Base-by-base conservation (phyloP, 2,888 invertebrate species). In the Bombylius major region DNA sequence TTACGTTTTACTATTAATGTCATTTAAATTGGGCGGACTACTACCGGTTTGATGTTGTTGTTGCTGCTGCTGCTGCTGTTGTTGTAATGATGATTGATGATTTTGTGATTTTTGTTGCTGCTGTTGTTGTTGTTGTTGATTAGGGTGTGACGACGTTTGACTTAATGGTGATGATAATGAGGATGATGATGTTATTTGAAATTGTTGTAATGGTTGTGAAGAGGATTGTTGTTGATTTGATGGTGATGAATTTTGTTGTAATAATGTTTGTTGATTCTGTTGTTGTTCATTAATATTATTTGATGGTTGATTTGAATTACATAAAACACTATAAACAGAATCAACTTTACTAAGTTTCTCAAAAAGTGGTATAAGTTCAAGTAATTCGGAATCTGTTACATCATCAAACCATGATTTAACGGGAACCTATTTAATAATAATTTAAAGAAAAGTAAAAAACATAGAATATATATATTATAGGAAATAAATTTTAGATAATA, bases 341-440 rank as follows among this genome's bases (percentile, higher is more conserved):
- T 97, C 95, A 72, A 93, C 92, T 79, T 88, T 91, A 77, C 94
- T 91, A 66, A 99, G 81, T 75, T 91, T 90, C 78, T 99, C 98
- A 77, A 99, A 93, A 77, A 97, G 91, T 66, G 98, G 98, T 76
- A 99, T 89, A 73, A 99, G 81, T 79, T 99, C 97, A 70, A 94
- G 81, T 63, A 99, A 82, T 77, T 99, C 98, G 60, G 91, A 89
- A 77, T 99, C 99, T 69, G 88, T 87, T 84, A 92, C 91, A 77
- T 99, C 99, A 78, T 99, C 98, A 78, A 99, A 99, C 99, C 99
- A 99, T 63, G 97, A 97, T 72, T 93, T 91, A 64, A 99, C 97
- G 71, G 98, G 96, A 75, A 99, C 95, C 89, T 90, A 74, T 14
- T 45, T 7, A 39, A 39, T 39, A 9, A 39, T 7, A 9, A 39